A percentile compares a stretch with the other conserved stretches of the same genome.
Evolutionary conservation across 2,797 vertebrate species (phyloP).

Genomic region (Pogonophryne albipinna): DNA sequence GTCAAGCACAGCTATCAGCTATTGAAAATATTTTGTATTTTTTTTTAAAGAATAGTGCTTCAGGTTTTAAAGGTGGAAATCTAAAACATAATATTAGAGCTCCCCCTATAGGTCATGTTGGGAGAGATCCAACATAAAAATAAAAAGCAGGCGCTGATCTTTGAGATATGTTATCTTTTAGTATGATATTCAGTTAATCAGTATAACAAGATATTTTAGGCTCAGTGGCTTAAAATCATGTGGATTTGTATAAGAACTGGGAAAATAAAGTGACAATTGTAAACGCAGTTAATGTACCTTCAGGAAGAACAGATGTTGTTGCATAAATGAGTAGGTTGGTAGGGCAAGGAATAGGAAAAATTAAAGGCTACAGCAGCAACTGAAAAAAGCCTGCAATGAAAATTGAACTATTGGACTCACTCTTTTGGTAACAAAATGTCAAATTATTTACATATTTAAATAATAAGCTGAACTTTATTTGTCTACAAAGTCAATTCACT

Average conservation of each 20-base stretch:
- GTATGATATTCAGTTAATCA: neutral
- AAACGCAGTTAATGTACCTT: neutral
- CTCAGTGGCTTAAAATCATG: neutral
- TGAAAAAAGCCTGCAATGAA: neutral
- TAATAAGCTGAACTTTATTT: too few species aligned
- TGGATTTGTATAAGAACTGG: neutral
- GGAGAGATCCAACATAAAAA: neutral
- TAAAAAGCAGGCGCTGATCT: slow-evolving; percentile 6
- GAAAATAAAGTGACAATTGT: slow-evolving; percentile 2
- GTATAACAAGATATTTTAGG: neutral
- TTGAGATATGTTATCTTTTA: neutral
- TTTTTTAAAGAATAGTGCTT: neutral
- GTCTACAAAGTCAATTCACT: too few species aligned
- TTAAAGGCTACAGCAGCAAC: neutral
- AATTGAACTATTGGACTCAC: too few species aligned
- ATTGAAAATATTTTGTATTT: neutral
- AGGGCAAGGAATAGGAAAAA: neutral
- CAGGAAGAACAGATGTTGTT: slow-evolving; percentile 20
- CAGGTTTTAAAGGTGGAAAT: neutral
- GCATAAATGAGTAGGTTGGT: slow-evolving; percentile 7
- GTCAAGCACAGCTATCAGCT: neutral
- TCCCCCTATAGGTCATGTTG: slow-evolving; percentile 61
- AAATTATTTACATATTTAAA: too few species aligned
- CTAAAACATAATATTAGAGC: slow-evolving; percentile 58
- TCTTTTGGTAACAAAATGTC: too few species aligned